A percentile compares a stretch with the other conserved stretches of the same genome.
These are phyloP conservation scores for Gavia stellata DNA, from an alignment of 2,113 vertebrate species.

Conservation along the genomic window DNA sequence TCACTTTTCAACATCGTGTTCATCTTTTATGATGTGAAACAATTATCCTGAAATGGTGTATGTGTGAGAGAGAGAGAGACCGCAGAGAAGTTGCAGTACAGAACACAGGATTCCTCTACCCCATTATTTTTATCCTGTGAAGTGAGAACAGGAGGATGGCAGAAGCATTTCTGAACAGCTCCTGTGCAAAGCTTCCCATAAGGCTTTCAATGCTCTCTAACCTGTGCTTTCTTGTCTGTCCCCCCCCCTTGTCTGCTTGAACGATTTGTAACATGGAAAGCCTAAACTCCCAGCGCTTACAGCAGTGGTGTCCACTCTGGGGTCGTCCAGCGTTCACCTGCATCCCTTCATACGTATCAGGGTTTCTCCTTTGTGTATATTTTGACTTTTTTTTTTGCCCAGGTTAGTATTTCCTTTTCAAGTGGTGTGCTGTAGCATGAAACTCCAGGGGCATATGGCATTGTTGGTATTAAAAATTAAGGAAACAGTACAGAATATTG, in stretches of 20 bases:
- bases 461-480: background rate
- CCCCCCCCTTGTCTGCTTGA: background rate
- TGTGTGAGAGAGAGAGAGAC: background rate
- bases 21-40: background rate
- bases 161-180: background rate
- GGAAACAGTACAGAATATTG: background rate
- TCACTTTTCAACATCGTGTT: background rate
- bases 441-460: background rate
- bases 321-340: background rate
- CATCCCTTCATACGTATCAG: background rate
- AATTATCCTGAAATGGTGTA: background rate
- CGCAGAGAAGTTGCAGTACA: background rate
- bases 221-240: background rate
- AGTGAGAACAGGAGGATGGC: background rate
- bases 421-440: background rate
- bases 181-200: background rate
- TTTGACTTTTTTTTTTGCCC: background rate
- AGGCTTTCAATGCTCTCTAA: background rate
- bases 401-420: background rate
- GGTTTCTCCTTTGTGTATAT: background rate
- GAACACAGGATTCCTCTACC: background rate
- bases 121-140: background rate
- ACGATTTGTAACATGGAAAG: background rate
- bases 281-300: background rate
- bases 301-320: background rate